Conservation (phyloP, 2,888 invertebrate genomes). For the Sesia bembeciformis region DNA sequence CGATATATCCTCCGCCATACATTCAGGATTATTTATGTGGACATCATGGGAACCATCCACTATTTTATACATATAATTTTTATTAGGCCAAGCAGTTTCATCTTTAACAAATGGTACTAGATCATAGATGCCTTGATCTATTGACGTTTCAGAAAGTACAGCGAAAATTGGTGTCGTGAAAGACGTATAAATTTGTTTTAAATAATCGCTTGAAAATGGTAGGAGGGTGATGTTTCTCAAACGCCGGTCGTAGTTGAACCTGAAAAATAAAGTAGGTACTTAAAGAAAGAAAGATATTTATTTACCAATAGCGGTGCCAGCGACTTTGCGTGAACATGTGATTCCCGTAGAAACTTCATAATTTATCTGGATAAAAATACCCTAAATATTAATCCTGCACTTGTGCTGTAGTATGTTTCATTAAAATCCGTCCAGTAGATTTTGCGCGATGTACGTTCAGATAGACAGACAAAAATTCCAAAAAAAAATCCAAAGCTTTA, state of each 20-base stretch:
- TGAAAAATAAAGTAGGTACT: slow-evolving; percentile 5
- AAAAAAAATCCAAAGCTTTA: too few relatives aligned
- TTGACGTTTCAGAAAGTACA: slow-evolving; percentile 24
- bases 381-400: too few relatives aligned
- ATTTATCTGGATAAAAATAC: too few relatives aligned
- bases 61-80: slow-evolving; percentile 32
- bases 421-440: too few relatives aligned
- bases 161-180: slow-evolving; percentile 32
- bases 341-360: too few relatives aligned
- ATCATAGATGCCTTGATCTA: slow-evolving; percentile 21
- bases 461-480: too few relatives aligned
- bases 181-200: slow-evolving; percentile 28
- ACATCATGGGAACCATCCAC: slow-evolving; percentile 76
- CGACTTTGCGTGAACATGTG: too few relatives aligned
- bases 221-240: slow-evolving; percentile 35
- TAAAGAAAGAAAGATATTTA: too few relatives aligned
- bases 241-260: slow-evolving; percentile 43
- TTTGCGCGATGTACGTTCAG: too few relatives aligned
- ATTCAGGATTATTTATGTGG: slow-evolving; percentile 70
- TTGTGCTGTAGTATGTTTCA: too few relatives aligned
- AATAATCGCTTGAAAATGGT: slow-evolving; percentile 27
- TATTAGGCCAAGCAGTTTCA: slow-evolving; percentile 32
- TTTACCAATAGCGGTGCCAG: too few relatives aligned
- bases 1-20: slow-evolving; percentile 53
- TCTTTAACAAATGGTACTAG: slow-evolving; percentile 31